A percentile compares a stretch with the other conserved stretches of the same genome.
phyloP scores from a whole-genome alignment of 1,140 invertebrate species.

The Sesamia nonagrioides region DNA sequence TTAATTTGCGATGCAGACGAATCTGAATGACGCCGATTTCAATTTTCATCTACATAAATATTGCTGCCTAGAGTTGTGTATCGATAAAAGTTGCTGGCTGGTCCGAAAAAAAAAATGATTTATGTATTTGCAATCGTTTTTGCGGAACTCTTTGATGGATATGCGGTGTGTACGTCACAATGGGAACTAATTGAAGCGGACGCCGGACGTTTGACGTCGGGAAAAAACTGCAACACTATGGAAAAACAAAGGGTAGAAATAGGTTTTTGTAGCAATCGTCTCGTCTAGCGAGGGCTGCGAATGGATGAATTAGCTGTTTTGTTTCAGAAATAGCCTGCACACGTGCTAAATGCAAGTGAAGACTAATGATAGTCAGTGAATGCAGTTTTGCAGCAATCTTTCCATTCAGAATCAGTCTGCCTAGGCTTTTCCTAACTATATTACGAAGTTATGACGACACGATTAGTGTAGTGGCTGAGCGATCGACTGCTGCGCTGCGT shows the following conservation, averaged over 20 bases:
- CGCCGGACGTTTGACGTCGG: slow-evolving; percentile 11
- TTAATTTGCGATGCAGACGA: neutral
- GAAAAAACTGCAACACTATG: slow-evolving; percentile 49
- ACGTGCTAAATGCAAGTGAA: slow-evolving; percentile 12
- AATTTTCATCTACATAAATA: neutral
- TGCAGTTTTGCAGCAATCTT: neutral
- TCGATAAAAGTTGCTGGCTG: neutral
- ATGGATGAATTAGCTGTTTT: slow-evolving; percentile 54
- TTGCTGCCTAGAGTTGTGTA: neutral
- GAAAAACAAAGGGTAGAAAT: slow-evolving; percentile 49
- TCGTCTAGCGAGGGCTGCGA: slow-evolving; percentile 28
- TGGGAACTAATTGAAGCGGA: slow-evolving; percentile 53
- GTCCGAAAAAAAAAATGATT: slow-evolving; percentile 24
- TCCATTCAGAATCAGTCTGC: neutral
- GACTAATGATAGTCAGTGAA: neutral
- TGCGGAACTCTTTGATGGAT: slow-evolving; percentile 31
- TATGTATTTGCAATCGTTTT: slow-evolving; percentile 38
- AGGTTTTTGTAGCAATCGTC: slow-evolving; percentile 48
- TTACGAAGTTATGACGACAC: too few species aligned
- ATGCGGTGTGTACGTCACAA: slow-evolving; percentile 37
- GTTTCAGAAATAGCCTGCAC: slow-evolving; percentile 25
- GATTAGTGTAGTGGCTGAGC: too few species aligned
- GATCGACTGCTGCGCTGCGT: too few species aligned
- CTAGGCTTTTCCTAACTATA: too few species aligned
- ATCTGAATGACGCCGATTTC: slow-evolving; percentile 1